Percentiles rank a stretch among this genome's conserved stretches.
Conservation (phyloP, 1,140 invertebrate species). For the Apis dorsata region DNA sequence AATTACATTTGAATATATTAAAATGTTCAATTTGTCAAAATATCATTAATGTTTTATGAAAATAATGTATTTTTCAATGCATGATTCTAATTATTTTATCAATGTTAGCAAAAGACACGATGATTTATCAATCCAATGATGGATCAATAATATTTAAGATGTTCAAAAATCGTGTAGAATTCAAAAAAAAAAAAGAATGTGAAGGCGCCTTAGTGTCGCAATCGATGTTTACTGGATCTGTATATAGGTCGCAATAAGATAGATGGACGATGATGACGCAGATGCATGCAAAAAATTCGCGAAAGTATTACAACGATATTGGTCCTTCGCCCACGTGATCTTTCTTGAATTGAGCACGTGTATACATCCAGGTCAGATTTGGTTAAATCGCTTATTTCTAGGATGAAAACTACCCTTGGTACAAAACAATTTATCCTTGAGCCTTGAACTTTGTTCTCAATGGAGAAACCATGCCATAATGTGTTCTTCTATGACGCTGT, state of each 20-base stretch:
- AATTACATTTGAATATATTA: neutral
- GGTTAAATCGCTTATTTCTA: neutral
- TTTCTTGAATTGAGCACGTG: neutral
- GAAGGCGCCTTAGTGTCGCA: conserved; percentile 29
- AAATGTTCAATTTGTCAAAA: neutral
- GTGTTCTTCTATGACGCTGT: neutral
- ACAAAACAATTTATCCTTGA: neutral
- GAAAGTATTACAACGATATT: conserved; percentile 1
- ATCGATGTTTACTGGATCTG: conserved; percentile 9
- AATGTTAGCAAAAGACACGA: neutral
- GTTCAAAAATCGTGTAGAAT: neutral
- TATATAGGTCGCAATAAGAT: conserved; percentile 41
- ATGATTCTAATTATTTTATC: neutral
- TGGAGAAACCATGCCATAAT: neutral
- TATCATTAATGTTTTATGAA: neutral
- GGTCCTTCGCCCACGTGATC: conserved; percentile 5
- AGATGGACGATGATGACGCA: conserved; percentile 38
- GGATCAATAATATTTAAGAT: neutral
- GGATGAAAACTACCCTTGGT: neutral
- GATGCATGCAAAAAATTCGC: conserved; percentile 23
- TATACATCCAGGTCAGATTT: neutral
- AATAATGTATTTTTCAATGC: neutral
- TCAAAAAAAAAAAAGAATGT: neutral
- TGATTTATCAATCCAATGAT: neutral
- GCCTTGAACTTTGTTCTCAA: conserved; percentile 29